A percentile compares a stretch with the other conserved stretches of the same genome.
These are phyloP conservation scores for Carassius carassius DNA, from an alignment of 2,113 vertebrate species.

Conservation along the genomic window DNA sequence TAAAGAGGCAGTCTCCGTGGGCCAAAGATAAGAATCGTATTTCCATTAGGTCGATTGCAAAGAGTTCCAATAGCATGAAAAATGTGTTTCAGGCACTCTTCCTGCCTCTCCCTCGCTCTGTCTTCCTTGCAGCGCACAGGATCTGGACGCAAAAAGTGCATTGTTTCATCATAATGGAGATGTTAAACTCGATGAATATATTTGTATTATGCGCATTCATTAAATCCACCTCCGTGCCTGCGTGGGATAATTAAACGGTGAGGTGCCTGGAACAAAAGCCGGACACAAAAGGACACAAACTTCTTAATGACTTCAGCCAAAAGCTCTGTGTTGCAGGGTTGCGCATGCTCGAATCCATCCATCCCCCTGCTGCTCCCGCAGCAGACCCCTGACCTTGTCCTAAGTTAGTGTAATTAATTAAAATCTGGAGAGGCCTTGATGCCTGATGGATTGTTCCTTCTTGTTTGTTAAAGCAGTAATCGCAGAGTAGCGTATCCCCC, in stretches of 20 bases:
- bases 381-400: slow-evolving; percentile 44
- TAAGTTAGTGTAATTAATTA: slow-evolving; percentile 51
- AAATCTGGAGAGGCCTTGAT: slow-evolving; percentile 41
- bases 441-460: slow-evolving; percentile 45
- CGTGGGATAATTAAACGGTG: slow-evolving; percentile 24
- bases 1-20: slow-evolving; percentile 69
- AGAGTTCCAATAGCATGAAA: slow-evolving; percentile 66
- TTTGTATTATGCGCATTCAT: slow-evolving; percentile 23
- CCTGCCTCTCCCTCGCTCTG: background rate
- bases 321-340: background rate
- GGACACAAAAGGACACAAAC: slow-evolving; percentile 21
- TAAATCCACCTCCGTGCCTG: slow-evolving; percentile 16
- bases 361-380: slow-evolving; percentile 8
- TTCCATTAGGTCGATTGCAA: slow-evolving; percentile 76
- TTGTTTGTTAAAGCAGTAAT: slow-evolving; percentile 39
- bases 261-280: slow-evolving; percentile 15
- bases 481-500: background rate
- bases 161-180: slow-evolving; percentile 44
- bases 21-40: slow-evolving; percentile 75
- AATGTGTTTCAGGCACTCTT: slow-evolving; percentile 18
- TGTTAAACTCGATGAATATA: slow-evolving; percentile 34
- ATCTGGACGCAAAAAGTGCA: slow-evolving; percentile 2
- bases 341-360: slow-evolving; percentile 34
- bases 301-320: slow-evolving; percentile 33
- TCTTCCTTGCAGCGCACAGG: background rate